phyloP scores from a whole-genome alignment of 2,797 vertebrate species.

The Brachymystax lenok region DNA sequence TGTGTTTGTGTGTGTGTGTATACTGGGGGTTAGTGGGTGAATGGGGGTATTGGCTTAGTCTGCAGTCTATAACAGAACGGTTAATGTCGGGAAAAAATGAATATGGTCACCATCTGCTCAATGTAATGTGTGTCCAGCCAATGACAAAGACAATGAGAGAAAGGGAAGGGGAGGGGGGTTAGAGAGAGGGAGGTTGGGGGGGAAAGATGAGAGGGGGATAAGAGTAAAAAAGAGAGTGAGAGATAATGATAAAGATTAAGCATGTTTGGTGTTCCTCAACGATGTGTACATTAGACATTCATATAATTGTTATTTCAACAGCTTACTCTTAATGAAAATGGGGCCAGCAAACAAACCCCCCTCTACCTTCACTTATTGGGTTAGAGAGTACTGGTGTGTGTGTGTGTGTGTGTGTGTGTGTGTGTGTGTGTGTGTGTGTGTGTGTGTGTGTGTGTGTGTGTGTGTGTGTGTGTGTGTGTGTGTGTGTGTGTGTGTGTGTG shows the following conservation, averaged over 20 bases:
- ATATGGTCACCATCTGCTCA: constrained; percentile 85
- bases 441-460: constrained; percentile 21
- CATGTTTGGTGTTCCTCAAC: not conserved
- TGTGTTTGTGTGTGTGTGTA: constrained; percentile 37
- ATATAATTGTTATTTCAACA: not conserved
- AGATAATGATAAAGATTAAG: not conserved
- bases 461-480: constrained; percentile 8
- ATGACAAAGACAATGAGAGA: constrained; percentile 57
- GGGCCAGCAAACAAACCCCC: not conserved
- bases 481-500: constrained; percentile 12
- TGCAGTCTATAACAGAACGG: constrained; percentile 81
- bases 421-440: not conserved
- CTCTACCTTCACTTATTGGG: not conserved
- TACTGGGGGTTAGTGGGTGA: constrained; percentile 52
- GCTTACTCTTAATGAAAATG: not conserved
- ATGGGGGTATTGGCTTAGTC: constrained; percentile 78
- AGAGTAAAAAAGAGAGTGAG: not conserved
- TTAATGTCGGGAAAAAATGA: constrained; percentile 83
- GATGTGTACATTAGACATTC: not conserved
- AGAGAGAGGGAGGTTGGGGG: not conserved
- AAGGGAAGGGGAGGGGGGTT: constrained; percentile 42
- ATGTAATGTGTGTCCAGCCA: constrained; percentile 64
- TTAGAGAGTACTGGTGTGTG: constrained; percentile 42
- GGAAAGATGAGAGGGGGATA: not conserved
- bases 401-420: constrained; percentile 15